Evolutionary conservation across 2,113 vertebrate genomes (phyloP).

Genomic region (Delphinapterus leucas): DNA sequence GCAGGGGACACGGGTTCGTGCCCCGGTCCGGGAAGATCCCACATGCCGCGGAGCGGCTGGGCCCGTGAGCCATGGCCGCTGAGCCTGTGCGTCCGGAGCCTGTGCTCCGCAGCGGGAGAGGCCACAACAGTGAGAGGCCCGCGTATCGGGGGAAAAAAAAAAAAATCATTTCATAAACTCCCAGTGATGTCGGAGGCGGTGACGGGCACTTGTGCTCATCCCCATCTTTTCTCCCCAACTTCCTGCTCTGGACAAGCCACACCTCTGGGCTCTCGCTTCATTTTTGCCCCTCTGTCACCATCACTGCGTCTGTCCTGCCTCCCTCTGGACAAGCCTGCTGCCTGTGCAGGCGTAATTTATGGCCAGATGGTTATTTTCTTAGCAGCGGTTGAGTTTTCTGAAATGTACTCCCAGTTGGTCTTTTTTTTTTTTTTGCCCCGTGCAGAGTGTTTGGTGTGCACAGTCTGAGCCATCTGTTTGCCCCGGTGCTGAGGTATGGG

Average conservation of each 20-base stretch:
- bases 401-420: not conserved
- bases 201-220: not conserved
- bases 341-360: not conserved
- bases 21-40: too few species aligned
- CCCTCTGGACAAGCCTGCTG: not conserved
- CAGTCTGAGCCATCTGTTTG: not conserved
- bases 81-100: too few species aligned
- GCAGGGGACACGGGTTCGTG: too few species aligned
- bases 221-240: not conserved
- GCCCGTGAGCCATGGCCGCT: too few species aligned
- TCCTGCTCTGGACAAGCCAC: not conserved
- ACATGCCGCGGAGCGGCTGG: too few species aligned
- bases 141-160: too few species aligned
- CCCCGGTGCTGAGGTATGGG: not conserved
- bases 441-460: not conserved
- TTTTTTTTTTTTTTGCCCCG: not conserved
- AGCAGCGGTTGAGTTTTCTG: not conserved
- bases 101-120: too few species aligned
- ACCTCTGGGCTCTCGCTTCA: not conserved
- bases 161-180: not conserved
- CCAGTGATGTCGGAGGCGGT: fast-evolving
- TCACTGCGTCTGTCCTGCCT: not conserved
- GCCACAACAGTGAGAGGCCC: too few species aligned
- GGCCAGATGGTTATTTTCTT: not conserved
- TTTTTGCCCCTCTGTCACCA: not conserved